phyloP scores from a whole-genome alignment of 2,113 vertebrate species.

The Tricholaema leucomelas region DNA sequence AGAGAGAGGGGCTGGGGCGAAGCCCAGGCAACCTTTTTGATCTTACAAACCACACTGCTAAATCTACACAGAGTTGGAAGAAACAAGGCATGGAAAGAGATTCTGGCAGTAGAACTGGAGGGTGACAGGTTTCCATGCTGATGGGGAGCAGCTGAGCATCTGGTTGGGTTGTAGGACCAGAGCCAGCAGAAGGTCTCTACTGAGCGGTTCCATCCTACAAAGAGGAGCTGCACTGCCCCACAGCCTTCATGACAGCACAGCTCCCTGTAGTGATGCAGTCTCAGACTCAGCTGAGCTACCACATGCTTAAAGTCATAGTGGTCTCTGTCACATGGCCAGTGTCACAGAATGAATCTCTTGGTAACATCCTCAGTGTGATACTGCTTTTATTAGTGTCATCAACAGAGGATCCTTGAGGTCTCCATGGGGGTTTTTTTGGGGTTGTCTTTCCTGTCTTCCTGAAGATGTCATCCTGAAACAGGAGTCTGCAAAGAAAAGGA shows the following conservation, averaged over 20 bases:
- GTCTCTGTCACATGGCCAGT: neutral
- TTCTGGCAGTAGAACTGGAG: neutral
- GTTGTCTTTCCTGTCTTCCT: neutral
- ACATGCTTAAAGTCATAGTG: neutral
- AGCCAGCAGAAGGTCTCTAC: neutral
- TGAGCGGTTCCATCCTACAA: neutral
- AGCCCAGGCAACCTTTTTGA: constrained; percentile 29
- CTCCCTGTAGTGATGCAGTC: fast-evolving
- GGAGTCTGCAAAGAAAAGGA: neutral
- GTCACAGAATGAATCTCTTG: neutral
- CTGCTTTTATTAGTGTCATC: fast-evolving
- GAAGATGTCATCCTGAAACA: neutral
- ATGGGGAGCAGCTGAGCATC: neutral
- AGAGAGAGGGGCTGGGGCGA: neutral
- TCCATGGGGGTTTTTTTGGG: fast-evolving
- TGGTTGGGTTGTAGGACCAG: neutral
- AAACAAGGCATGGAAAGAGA: neutral
- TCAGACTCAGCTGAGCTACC: neutral
- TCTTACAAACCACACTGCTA: neutral
- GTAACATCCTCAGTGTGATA: neutral
- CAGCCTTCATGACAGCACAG: neutral
- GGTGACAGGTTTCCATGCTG: fast-evolving
- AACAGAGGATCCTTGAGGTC: neutral
- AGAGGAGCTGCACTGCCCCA: fast-evolving
- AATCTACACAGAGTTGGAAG: neutral